phyloP scores from a whole-genome alignment of 2,888 invertebrate species.

The Hymenopus coronatus region DNA sequence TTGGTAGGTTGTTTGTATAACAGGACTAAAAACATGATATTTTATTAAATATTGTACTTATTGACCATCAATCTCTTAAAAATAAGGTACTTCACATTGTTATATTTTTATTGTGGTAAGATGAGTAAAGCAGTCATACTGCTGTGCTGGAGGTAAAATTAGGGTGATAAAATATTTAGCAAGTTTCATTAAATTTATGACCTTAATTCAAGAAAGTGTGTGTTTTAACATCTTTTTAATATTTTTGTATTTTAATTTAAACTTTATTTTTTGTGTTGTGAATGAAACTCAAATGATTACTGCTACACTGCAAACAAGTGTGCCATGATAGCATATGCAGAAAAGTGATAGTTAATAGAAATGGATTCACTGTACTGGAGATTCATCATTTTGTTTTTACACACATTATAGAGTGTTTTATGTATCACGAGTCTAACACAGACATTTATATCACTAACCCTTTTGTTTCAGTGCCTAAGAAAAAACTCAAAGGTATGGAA shows the following conservation, averaged over 20 bases:
- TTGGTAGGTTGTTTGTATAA: no score
- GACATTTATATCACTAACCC: slow-evolving; percentile 15
- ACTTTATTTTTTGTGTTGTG: background rate
- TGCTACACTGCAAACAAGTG: background rate
- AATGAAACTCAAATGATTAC: background rate
- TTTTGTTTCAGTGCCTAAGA: slow-evolving; percentile 40
- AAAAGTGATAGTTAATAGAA: background rate
- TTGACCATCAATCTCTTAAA: background rate
- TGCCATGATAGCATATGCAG: background rate
- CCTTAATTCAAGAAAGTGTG: no score
- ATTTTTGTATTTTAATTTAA: no score
- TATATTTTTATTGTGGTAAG: background rate
- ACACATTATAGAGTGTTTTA: background rate
- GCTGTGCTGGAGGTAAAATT: background rate
- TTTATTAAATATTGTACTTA: background rate
- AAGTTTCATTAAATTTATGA: no score
- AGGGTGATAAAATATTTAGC: no score
- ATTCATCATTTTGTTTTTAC: background rate
- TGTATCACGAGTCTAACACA: slow-evolving; percentile 4
- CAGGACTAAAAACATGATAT: no score
- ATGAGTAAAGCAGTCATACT: background rate
- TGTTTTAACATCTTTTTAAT: no score
- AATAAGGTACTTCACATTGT: background rate
- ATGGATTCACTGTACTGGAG: background rate
- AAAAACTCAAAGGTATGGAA: slow-evolving; percentile 39